These are phyloP conservation scores for Ivindomyrus marchei DNA, from an alignment of 2,113 vertebrate genomes.

Conservation along the genomic window DNA sequence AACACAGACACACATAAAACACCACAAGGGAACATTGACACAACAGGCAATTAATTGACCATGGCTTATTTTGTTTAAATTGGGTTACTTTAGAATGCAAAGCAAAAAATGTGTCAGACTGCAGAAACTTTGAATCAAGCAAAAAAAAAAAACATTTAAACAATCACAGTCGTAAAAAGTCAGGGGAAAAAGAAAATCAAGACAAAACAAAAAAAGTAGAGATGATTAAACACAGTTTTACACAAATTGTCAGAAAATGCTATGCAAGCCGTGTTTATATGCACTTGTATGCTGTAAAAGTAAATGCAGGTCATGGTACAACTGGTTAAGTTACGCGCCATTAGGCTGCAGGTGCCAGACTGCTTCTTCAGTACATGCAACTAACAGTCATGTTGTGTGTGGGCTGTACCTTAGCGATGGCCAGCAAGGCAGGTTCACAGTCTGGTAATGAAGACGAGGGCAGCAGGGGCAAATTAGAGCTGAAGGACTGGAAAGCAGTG, in stretches of 20 bases:
- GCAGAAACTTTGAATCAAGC: not conserved
- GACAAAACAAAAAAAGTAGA: not conserved
- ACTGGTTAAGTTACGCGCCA: not conserved
- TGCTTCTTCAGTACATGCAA: not conserved
- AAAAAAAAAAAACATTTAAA: not conserved
- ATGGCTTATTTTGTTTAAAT: not conserved
- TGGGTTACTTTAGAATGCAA: not conserved
- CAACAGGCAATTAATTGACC: not conserved
- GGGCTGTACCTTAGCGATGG: constrained; percentile 62
- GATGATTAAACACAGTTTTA: not conserved
- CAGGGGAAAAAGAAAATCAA: not conserved
- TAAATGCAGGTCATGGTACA: not conserved
- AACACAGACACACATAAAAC: constrained; percentile 20
- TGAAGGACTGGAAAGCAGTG: constrained; percentile 52
- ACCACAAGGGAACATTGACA: constrained; percentile 20
- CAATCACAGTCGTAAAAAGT: not conserved
- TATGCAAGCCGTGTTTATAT: not conserved
- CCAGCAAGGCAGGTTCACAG: constrained; percentile 59
- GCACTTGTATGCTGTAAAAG: not conserved
- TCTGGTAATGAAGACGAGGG: constrained; percentile 59
- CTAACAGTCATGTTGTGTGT: not conserved
- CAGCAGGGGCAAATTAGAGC: constrained; percentile 56
- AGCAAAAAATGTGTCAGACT: not conserved
- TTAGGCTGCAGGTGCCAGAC: not conserved
- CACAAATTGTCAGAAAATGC: not conserved